Conservation (phyloP, 2,113 vertebrate species). For the Cheirogaleus medius region DNA sequence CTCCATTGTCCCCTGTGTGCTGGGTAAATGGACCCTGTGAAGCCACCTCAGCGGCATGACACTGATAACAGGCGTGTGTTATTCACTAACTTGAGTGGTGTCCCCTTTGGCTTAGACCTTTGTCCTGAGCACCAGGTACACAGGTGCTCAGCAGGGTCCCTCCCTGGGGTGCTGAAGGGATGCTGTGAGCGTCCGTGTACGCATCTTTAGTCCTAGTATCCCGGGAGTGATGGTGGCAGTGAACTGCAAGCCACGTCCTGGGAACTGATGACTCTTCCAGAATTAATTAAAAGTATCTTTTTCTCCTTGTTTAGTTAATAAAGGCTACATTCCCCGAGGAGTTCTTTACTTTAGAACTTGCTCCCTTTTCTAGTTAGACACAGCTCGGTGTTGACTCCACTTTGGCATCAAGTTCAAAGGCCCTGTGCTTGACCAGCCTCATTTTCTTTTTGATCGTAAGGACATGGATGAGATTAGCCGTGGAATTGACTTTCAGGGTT, state of each 20-base stretch:
- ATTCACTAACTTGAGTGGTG: too few relatives aligned
- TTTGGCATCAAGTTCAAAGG: background rate
- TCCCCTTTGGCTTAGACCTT: background rate
- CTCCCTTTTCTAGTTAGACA: background rate
- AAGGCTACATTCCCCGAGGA: background rate
- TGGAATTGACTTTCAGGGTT: background rate
- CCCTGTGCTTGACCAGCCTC: background rate
- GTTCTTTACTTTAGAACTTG: background rate
- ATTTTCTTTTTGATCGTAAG: background rate
- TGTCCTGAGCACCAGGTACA: background rate
- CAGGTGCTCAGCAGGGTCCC: rapidly evolving
- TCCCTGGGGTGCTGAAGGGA: background rate
- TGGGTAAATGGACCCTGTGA: rapidly evolving
- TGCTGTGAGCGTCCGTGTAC: rapidly evolving
- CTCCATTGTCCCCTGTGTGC: background rate
- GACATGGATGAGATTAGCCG: background rate
- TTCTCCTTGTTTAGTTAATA: background rate
- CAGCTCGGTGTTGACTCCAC: background rate
- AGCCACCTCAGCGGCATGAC: rapidly evolving
- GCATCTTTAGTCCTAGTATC: rapidly evolving
- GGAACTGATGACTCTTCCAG: background rate
- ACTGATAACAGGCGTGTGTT: background rate
- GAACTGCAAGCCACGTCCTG: too few relatives aligned
- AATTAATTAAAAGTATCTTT: background rate
- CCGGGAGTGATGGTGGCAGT: background rate